Base-by-base conservation (phyloP, 2,113 vertebrate species). In the Uria lomvia region DNA sequence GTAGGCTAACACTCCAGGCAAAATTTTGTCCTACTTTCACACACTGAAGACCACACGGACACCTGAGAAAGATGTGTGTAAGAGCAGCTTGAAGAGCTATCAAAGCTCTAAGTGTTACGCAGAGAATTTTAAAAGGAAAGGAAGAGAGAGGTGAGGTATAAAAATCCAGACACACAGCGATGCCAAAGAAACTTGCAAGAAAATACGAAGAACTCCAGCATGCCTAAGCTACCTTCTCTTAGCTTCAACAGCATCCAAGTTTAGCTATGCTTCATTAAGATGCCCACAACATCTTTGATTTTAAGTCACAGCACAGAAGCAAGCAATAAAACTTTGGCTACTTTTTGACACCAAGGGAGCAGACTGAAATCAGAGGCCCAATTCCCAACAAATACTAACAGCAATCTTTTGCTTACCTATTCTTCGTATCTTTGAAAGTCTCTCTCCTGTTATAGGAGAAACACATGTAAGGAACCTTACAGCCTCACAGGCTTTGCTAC, bases 391-490 rank as follows among this genome's bases (percentile, higher is more conserved):
- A 84, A 92, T 3, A 96, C 92, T 95, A 85, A 95, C 6, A 4
- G 47, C 83, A 88, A 91, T 95, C 93, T 95, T 92, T 60, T 85
- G 92, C 95, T 96, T 96, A 96, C 95, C 94, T 96, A 96, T 90
- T 94, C 92, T 97, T 88, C 88, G 72, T 95, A 93, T 92, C 95
- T 94, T 94, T 97, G 90, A 95, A 96, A 96, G 93, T 60, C 81
- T 96, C 96, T 97, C 95, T 93, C 96, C 95, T 96, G 95, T 92
- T 91, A 88, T 94, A 96, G 95, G 92, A 96, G 96, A 96, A 96
- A 95, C 88, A 96, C 65, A 96, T 59, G 92, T 95, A 96, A 97
- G 95, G 92, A 94, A 96, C 68, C 92, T 96, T 26, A 84, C 30
- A 95, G 82, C 92, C 92, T 84, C 86, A 84, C 22, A 84, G 86